Evolutionary conservation across 2,888 invertebrate genomes (phyloP).

Genomic region (Altica lythri): DNA sequence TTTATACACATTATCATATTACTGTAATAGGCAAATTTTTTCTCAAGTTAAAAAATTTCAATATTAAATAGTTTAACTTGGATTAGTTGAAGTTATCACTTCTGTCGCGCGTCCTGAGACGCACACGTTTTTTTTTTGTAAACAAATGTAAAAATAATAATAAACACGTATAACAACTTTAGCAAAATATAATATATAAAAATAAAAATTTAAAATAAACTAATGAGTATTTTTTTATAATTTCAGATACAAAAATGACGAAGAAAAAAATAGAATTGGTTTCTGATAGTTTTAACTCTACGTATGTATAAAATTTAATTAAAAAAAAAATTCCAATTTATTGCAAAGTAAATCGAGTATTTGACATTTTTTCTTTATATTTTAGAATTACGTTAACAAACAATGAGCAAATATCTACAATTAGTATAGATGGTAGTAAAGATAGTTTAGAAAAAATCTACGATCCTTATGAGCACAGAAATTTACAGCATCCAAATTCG

Average conservation of each 20-base stretch:
- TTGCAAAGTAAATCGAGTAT: neutral
- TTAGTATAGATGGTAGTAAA: constrained; percentile 35
- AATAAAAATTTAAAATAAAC: too few relatives aligned
- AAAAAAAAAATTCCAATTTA: neutral
- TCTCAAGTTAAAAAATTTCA: too few relatives aligned
- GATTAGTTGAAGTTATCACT: too few relatives aligned
- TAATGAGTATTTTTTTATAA: too few relatives aligned
- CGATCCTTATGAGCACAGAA: constrained; percentile 40
- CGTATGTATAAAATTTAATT: constrained; percentile 21
- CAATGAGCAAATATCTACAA: constrained; percentile 43
- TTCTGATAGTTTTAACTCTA: constrained; percentile 21
- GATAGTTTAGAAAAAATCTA: constrained; percentile 37
- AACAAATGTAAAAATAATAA: too few relatives aligned
- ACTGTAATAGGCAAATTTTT: too few relatives aligned
- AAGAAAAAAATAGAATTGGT: constrained; percentile 22
- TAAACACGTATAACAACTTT: too few relatives aligned
- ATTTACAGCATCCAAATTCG: constrained; percentile 43
- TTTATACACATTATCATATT: too few relatives aligned
- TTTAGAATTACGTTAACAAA: constrained; percentile 39
- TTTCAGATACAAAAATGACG: constrained; percentile 24
- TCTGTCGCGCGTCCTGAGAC: too few relatives aligned
- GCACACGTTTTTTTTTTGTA: too few relatives aligned
- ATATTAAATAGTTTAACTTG: too few relatives aligned
- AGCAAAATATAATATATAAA: too few relatives aligned
- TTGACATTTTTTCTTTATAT: constrained; percentile 6